Evolutionary conservation across 2,888 invertebrate species (phyloP), one percentile per base, ranked within the genome.

Genomic region (Meloe dianella): DNA sequence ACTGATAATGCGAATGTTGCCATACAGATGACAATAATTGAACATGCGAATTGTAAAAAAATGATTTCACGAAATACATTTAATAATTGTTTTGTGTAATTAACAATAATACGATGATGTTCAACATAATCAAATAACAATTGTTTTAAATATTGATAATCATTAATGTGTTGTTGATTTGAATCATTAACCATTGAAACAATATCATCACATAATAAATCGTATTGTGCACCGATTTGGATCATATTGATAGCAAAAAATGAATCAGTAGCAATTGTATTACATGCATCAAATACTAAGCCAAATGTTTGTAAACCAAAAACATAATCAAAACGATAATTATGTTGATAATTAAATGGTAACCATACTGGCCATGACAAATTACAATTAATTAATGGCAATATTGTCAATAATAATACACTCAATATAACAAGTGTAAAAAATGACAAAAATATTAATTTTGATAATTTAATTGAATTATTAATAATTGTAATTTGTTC

Each of bases 341-440:
- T n/a, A n/a, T n/a, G n/a, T n/a, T n/a, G n/a, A n/a, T n/a, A n/a
- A n/a, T n/a, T n/a, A n/a, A n/a, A n/a, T n/a, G n/a, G n/a, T n/a
- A n/a, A n/a, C n/a, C n/a, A n/a, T n/a, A n/a, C 32, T 29, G 3
- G 12, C 54, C 24, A 54, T 60, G 66, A 63, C 27, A 66, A 38
- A 6, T 47, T 17, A 17, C 54, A 30, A 3, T 59, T 54, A 12
- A 66, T 35, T 17, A 63, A 12, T 14, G 54, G 54, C 5, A 24
- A 24, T 24, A 54, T 54, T 24, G 17, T 9, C 2, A 22, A 51
- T 22, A 51, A 22, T 22, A 62, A 1, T 54, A 12, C 8, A 59
- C 17, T 32, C 62, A 59, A 27, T 51, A 66, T 7, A 59, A 58
- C 3, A 38, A n/a, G 30, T 59, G 30, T 66, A 12, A 59, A 66